Evolutionary conservation across 2,888 invertebrate species (phyloP).

Genomic region (Drosophila pullipes): DNA sequence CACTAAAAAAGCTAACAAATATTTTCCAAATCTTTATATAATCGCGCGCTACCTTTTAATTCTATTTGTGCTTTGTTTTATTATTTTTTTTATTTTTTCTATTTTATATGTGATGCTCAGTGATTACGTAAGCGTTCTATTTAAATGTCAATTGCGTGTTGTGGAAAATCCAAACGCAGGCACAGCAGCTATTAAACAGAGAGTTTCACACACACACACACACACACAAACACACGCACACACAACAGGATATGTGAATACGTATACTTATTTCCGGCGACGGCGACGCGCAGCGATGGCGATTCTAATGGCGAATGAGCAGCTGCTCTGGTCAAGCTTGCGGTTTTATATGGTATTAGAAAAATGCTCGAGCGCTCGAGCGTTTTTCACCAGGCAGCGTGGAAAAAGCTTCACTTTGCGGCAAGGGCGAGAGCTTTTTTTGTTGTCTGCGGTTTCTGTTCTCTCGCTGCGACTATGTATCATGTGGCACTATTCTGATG

Average conservation of each 20-base stretch:
- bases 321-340: slow-evolving; percentile 74
- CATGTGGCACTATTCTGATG: slow-evolving; percentile 16
- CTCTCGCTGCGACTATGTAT: slow-evolving; percentile 14
- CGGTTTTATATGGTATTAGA: slow-evolving; percentile 81
- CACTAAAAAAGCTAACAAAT: slow-evolving; percentile 39
- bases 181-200: slow-evolving; percentile 32
- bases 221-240: slow-evolving; percentile 29
- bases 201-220: slow-evolving; percentile 11
- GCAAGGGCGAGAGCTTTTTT: slow-evolving; percentile 56
- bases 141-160: slow-evolving; percentile 75
- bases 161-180: slow-evolving; percentile 18
- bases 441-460: slow-evolving; percentile 7
- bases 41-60: slow-evolving; percentile 28
- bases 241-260: slow-evolving; percentile 37
- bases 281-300: slow-evolving; percentile 63
- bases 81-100: neutral
- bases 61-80: slow-evolving; percentile 11
- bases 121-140: slow-evolving; percentile 77
- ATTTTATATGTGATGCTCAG: slow-evolving; percentile 36
- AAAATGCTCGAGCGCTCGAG: slow-evolving; percentile 51
- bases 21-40: slow-evolving; percentile 28
- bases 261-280: slow-evolving; percentile 41
- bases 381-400: slow-evolving; percentile 34
- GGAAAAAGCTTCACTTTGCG: slow-evolving; percentile 56
- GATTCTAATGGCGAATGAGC: slow-evolving; percentile 75